phyloP scores from a whole-genome alignment of 1,140 invertebrate species.

The Cherax destructor region DNA sequence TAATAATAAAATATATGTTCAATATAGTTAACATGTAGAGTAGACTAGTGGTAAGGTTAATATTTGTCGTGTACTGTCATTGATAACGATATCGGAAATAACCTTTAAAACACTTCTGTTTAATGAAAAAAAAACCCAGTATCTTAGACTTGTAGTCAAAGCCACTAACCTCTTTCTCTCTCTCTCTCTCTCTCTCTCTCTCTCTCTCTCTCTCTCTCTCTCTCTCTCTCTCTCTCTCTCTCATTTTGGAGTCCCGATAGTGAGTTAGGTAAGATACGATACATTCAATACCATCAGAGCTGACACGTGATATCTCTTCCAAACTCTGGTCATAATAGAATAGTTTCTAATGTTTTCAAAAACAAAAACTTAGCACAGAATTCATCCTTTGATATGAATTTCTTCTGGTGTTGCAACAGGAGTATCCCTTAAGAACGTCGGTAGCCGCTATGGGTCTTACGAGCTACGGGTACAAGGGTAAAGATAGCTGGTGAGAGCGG shows the following conservation, averaged over 20 bases:
- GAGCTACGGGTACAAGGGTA: not conserved
- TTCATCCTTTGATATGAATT: constrained; percentile 54
- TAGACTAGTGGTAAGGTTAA: too few relatives aligned
- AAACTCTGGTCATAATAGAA: constrained; percentile 40
- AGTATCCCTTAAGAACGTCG: not conserved
- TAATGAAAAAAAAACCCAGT: not conserved
- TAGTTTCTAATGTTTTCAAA: constrained; percentile 32
- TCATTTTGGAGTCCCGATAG: constrained; percentile 6
- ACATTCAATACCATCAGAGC: constrained; percentile 32
- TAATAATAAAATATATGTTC: too few relatives aligned
- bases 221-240: constrained; percentile 1
- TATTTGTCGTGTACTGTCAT: too few relatives aligned
- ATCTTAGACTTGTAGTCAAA: constrained; percentile 53
- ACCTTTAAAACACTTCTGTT: not conserved
- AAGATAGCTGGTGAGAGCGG: not conserved
- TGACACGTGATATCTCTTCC: constrained; percentile 45
- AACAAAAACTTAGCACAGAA: constrained; percentile 53
- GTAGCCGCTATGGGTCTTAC: not conserved
- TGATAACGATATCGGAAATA: too few relatives aligned
- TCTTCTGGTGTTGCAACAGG: constrained; percentile 6
- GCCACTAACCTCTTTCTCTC: constrained; percentile 32
- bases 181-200: not conserved
- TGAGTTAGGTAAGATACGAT: constrained; percentile 19
- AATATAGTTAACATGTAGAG: too few relatives aligned
- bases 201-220: not conserved